These are phyloP conservation scores for Rhynchomys soricoides DNA, from an alignment of 2,113 vertebrate genomes.

Conservation along the genomic window DNA sequence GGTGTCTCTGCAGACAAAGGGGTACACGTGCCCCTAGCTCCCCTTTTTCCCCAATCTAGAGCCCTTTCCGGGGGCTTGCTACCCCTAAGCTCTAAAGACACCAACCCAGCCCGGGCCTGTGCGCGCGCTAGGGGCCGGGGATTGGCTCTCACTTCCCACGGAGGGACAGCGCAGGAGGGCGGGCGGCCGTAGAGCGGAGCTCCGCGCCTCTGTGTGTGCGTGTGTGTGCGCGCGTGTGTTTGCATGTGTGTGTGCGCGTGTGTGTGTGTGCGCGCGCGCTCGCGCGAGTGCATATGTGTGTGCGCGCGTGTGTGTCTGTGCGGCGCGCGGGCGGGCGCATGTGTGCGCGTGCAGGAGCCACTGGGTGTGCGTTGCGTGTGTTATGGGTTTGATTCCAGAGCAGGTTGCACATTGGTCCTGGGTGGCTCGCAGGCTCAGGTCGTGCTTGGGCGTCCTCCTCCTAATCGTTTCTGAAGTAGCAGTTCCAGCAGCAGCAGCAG, in stretches of 20 bases:
- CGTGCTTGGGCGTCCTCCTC: constrained; percentile 78
- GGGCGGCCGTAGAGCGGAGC: background rate
- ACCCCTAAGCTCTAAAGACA: constrained; percentile 44
- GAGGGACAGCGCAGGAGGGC: constrained; percentile 67
- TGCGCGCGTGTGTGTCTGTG: constrained; percentile 73
- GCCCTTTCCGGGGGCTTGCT: background rate
- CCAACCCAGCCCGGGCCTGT: constrained; percentile 57
- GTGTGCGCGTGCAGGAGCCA: constrained; percentile 73
- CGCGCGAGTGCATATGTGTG: constrained; percentile 62
- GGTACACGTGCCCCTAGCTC: constrained; percentile 56
- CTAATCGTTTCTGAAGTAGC: constrained; percentile 76
- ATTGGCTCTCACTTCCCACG: constrained; percentile 74
- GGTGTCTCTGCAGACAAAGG: constrained; percentile 75
- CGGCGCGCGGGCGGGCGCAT: constrained; percentile 61
- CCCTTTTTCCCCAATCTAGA: constrained; percentile 29
- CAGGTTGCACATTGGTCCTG: constrained; percentile 83
- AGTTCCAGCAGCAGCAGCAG: constrained; percentile 39
- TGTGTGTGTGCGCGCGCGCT: constrained; percentile 58
- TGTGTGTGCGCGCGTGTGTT: background rate
- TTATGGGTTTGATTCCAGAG: constrained; percentile 83
- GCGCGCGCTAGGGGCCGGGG: constrained; percentile 67
- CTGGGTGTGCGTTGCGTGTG: constrained; percentile 80
- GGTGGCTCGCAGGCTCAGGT: constrained; percentile 81
- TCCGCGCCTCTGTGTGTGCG: background rate
- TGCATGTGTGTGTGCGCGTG: constrained; percentile 34